A percentile compares a stretch with the other conserved stretches of the same genome.
phyloP scores from a whole-genome alignment of 2,888 invertebrate species.

The Nymphalis c-album region DNA sequence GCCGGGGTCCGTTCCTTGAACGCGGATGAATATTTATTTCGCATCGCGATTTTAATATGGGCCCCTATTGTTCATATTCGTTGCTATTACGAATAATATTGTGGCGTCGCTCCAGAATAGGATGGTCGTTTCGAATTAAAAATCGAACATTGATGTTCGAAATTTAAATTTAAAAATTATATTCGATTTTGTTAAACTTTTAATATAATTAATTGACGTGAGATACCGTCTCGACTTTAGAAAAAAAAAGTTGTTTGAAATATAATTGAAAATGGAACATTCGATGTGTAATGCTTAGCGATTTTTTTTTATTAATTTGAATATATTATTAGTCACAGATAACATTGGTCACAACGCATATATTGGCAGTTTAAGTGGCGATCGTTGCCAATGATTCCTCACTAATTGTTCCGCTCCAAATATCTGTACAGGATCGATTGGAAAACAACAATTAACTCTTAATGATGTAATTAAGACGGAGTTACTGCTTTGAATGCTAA shows the following conservation, averaged over 20 bases:
- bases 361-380: slow-evolving; percentile 29
- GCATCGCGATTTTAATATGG: slow-evolving; percentile 56
- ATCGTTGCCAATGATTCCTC: slow-evolving; percentile 32
- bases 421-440: slow-evolving; percentile 29
- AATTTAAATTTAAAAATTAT: background rate
- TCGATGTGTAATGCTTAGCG: background rate
- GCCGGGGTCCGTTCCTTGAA: slow-evolving; percentile 55
- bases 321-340: slow-evolving; percentile 7
- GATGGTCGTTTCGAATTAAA: slow-evolving; percentile 34
- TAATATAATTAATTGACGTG: no score
- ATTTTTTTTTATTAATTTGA: slow-evolving; percentile 7
- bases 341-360: slow-evolving; percentile 1
- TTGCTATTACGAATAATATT: slow-evolving; percentile 47
- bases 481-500: slow-evolving; percentile 8
- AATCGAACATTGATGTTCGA: slow-evolving; percentile 19
- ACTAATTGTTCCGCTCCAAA: slow-evolving; percentile 34
- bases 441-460: slow-evolving; percentile 28
- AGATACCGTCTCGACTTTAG: no score
- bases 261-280: background rate
- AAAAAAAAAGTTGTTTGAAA: no score
- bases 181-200: background rate
- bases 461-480: slow-evolving; percentile 29
- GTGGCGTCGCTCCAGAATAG: slow-evolving; percentile 41
- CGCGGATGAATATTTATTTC: slow-evolving; percentile 76
- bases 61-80: slow-evolving; percentile 67